Base-by-base conservation (phyloP, 2,797 vertebrate species). In the Ara ararauna region DNA sequence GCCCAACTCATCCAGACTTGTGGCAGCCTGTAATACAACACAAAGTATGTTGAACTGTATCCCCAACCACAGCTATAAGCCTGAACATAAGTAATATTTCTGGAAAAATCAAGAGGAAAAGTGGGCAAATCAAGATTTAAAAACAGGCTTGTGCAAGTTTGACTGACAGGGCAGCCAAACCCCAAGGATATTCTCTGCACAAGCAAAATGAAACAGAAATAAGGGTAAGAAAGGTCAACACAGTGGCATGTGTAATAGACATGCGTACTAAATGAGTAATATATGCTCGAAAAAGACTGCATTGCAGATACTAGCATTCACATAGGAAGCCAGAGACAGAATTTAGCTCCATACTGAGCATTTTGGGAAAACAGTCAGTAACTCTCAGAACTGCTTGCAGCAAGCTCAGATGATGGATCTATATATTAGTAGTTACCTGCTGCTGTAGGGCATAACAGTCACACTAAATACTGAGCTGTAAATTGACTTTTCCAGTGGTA, bases 371-470 rank as follows among this genome's bases (percentile, higher is more conserved):
- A 82, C 19, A 84, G 29, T 65, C 58, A 27, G 71, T 50, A 32
- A 19, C 42, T 80, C 61, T 70, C 61, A 36, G 47, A 76, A 60
- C 42, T 87, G 71, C 61, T 94, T 65, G 67, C 81, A 89, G 87
- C 75, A 71, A 83, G 77, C 38, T 73, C 45, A 58, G 53, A 83
- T 77, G 89, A 97, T 83, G 42, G 75, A 90, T 86, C 62, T 90
- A 78, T 53, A 24, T 58, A 71, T 91, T 67, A 96, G 65, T 34
- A 85, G 85, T 73, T 82, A 90, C 81, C 79, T 95, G 70, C 80
- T 95, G 79, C 87, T 90, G 68, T 29, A 88, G 77, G 89, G 85
- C 83, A 94, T 68, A 96, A 81, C 79, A 65, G 29, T 58, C 51
- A 51, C 18, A 3, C 67, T 91, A 90, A 88, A 86, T 70, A 79